Conservation (phyloP, 2,113 vertebrate genomes). For the Upupa epops region DNA sequence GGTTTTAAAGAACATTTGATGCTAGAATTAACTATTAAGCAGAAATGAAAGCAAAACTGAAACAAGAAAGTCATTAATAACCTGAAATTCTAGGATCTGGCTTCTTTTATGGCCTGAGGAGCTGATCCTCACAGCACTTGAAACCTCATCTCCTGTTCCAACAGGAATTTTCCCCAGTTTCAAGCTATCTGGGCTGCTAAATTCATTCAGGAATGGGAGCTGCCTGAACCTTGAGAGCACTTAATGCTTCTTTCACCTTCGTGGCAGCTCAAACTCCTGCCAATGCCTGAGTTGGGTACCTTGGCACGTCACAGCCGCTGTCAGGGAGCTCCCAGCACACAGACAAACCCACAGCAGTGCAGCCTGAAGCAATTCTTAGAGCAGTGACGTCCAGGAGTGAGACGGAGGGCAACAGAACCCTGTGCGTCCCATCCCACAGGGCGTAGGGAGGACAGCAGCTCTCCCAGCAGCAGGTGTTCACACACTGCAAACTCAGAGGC, state of each 20-base stretch:
- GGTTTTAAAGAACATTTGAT: not conserved
- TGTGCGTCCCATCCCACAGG: accelerated
- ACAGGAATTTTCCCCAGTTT: not conserved
- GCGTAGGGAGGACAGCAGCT: not conserved
- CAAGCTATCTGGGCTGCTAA: not conserved
- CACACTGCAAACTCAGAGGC: not conserved
- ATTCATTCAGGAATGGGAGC: not conserved
- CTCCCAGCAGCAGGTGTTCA: not conserved
- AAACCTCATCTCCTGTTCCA: not conserved
- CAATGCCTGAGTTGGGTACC: not conserved
- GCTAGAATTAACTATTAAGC: not conserved
- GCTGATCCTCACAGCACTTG: accelerated
- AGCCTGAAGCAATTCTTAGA: not conserved
- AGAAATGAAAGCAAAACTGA: accelerated
- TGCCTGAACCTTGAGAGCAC: not conserved
- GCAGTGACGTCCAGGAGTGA: not conserved
- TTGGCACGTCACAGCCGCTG: no score
- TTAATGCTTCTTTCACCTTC: not conserved
- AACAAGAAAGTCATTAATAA: accelerated
- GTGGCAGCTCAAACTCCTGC: not conserved
- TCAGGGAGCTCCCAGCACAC: not conserved
- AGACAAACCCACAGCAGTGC: not conserved
- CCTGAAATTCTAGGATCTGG: not conserved
- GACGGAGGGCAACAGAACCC: not conserved
- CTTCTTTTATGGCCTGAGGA: not conserved